Evolutionary conservation across 2,797 vertebrate species (phyloP).

Genomic region (Bothrops alternatus): DNA sequence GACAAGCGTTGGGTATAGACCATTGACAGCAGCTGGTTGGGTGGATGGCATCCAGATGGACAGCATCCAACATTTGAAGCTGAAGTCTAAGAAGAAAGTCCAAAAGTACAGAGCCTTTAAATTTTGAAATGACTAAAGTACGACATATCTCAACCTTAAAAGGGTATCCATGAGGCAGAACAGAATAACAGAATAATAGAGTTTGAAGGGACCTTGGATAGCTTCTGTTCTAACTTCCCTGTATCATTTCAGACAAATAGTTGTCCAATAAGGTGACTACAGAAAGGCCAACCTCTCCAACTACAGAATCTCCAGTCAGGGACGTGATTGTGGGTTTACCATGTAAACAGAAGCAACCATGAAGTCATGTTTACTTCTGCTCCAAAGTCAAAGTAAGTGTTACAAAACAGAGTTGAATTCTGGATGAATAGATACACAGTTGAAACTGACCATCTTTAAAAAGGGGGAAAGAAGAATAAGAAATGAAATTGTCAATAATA

Average conservation of each 20-base stretch:
- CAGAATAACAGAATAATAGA: neutral
- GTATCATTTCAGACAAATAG: neutral
- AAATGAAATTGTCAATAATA: neutral
- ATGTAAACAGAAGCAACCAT: neutral
- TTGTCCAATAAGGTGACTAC: neutral
- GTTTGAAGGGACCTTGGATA: neutral
- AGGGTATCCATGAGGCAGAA: neutral
- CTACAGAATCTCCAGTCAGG: neutral
- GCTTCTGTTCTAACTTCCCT: neutral
- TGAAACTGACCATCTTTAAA: neutral
- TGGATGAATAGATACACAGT: neutral
- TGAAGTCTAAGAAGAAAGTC: neutral
- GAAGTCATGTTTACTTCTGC: neutral
- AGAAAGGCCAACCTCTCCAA: neutral
- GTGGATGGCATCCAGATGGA: neutral
- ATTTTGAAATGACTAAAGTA: neutral
- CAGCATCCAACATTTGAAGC: neutral
- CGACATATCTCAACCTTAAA: neutral
- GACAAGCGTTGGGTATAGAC: neutral
- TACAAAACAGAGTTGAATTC: neutral
- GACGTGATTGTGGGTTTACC: neutral
- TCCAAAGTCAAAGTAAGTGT: neutral
- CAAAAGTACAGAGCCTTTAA: neutral
- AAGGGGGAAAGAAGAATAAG: neutral
- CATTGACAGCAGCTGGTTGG: neutral